phyloP scores from a whole-genome alignment of 2,797 vertebrate species.

The Girardinus metallicus region DNA sequence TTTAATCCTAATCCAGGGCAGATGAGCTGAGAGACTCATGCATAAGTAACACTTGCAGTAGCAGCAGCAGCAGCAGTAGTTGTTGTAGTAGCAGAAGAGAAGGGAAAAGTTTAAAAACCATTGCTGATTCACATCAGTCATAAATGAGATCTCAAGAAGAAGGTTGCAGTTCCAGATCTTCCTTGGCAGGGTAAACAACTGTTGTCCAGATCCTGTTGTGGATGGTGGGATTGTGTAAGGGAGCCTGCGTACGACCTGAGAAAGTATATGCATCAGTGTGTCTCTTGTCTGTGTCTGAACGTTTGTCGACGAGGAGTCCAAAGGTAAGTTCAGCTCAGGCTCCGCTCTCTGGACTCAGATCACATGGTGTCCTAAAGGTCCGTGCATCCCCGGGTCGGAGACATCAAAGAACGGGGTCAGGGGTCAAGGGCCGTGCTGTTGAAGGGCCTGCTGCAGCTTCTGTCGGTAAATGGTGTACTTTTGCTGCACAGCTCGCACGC shows the following conservation, averaged over 20 bases:
- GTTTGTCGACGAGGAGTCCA: slow-evolving; percentile 30
- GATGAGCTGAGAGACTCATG: slow-evolving; percentile 75
- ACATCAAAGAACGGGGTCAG: slow-evolving; percentile 18
- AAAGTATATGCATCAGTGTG: slow-evolving; percentile 48
- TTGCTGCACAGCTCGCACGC: slow-evolving; percentile 86
- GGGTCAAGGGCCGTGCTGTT: slow-evolving; percentile 84
- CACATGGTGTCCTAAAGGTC: slow-evolving; percentile 23
- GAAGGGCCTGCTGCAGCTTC: slow-evolving; percentile 87
- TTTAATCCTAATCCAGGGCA: slow-evolving; percentile 46
- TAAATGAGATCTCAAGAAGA: slow-evolving; percentile 27
- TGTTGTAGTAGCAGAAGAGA: slow-evolving; percentile 23
- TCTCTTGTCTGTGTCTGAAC: slow-evolving; percentile 19
- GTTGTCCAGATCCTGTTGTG: slow-evolving; percentile 30
- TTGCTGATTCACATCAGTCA: slow-evolving; percentile 42
- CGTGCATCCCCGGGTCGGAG: slow-evolving; percentile 52
- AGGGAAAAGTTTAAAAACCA: slow-evolving; percentile 46
- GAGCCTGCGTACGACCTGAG: slow-evolving; percentile 70
- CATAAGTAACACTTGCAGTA: slow-evolving; percentile 87
- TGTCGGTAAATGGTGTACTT: slow-evolving; percentile 87
- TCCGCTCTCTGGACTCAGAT: slow-evolving; percentile 45
- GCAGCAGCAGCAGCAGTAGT: slow-evolving; percentile 65
- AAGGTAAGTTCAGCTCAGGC: slow-evolving; percentile 40
- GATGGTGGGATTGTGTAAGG: not conserved
- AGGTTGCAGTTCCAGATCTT: slow-evolving; percentile 35
- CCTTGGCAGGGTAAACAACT: slow-evolving; percentile 47